Evolutionary conservation across 2,888 invertebrate species (phyloP).

Genomic region (Lamproptera curius): DNA sequence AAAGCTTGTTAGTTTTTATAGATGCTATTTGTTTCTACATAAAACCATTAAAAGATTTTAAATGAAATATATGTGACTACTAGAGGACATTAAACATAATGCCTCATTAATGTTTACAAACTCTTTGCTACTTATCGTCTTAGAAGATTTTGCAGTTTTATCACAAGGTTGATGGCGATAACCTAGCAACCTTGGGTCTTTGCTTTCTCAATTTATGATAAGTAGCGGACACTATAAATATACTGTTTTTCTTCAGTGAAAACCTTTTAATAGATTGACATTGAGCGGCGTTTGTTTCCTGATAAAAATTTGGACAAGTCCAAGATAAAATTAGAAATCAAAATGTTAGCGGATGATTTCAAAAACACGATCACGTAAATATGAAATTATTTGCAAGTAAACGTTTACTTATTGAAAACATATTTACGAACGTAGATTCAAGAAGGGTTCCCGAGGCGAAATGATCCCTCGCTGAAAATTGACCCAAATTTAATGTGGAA

Average conservation of each 20-base stretch:
- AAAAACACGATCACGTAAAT: neutral
- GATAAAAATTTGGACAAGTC: neutral
- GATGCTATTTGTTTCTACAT: too few relatives aligned
- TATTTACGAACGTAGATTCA: slow-evolving; percentile 7
- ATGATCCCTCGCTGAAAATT: slow-evolving; percentile 38
- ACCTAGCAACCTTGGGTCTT: too few relatives aligned
- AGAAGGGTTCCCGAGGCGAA: slow-evolving; percentile 4
- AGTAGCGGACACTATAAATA: too few relatives aligned
- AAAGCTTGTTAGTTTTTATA: too few relatives aligned
- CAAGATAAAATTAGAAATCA: neutral
- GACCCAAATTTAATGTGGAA: slow-evolving; percentile 50
- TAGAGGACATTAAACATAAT: too few relatives aligned
- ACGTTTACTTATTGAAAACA: slow-evolving; percentile 4
- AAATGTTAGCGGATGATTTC: neutral
- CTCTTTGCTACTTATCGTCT: too few relatives aligned
- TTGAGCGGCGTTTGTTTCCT: neutral
- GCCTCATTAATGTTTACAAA: too few relatives aligned
- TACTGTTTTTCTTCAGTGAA: neutral
- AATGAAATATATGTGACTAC: too few relatives aligned
- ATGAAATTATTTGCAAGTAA: neutral
- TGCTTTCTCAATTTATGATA: too few relatives aligned
- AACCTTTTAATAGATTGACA: neutral
- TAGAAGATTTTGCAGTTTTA: too few relatives aligned
- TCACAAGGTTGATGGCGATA: too few relatives aligned
- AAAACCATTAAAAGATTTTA: too few relatives aligned